Evolutionary conservation across 1,140 invertebrate genomes (phyloP).

Genomic region (Calliphora vicina): DNA sequence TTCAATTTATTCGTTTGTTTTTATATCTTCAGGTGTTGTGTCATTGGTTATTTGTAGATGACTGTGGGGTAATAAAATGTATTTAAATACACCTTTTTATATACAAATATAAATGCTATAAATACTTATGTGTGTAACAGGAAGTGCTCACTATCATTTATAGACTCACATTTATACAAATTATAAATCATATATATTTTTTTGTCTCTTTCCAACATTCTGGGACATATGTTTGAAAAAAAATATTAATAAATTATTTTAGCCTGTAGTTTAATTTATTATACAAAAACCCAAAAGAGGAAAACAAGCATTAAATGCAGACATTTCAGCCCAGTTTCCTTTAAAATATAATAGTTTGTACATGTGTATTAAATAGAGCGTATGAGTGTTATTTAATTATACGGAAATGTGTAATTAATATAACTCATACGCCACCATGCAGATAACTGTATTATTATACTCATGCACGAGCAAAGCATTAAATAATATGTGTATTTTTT

Average conservation of each 20-base stretch:
- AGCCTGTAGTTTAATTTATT: not conserved
- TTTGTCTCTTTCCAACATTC: no score
- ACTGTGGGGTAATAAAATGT: not conserved
- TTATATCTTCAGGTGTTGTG: not conserved
- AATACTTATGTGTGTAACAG: no score
- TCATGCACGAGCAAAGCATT: no score
- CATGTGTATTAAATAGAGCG: not conserved
- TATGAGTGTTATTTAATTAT: not conserved
- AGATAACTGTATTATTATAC: not conserved
- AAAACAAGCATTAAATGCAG: not conserved
- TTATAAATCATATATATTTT: no score
- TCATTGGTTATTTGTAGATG: not conserved
- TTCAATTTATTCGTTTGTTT: not conserved
- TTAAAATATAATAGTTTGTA: no score
- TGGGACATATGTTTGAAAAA: no score
- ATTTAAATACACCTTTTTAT: not conserved
- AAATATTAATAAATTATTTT: not conserved
- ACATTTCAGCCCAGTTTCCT: not conserved
- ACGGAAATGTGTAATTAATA: not conserved
- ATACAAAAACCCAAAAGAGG: not conserved
- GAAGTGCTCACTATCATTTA: no score
- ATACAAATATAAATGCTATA: not conserved
- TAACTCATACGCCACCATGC: not conserved
- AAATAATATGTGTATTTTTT: no score
- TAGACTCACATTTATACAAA: no score